Evolutionary conservation across 2,113 vertebrate genomes (phyloP).

Genomic region (Myotis brandtii): DNA sequence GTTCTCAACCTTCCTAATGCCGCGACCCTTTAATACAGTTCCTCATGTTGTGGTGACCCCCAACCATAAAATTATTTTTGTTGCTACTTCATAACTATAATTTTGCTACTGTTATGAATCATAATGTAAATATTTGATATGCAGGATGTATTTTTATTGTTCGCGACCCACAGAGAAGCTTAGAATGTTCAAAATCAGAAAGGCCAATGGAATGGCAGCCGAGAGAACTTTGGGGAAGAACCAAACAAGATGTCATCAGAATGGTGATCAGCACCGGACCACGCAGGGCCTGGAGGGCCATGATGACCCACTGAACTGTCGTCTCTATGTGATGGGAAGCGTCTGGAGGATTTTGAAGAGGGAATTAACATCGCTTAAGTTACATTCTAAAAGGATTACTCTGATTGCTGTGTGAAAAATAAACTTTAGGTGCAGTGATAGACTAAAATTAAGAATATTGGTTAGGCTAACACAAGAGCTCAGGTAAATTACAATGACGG

Average conservation of each 20-base stretch:
- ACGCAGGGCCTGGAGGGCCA: background rate
- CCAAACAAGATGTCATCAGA: background rate
- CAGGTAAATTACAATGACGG: background rate
- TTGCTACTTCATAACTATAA: too few relatives aligned
- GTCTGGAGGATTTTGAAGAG: background rate
- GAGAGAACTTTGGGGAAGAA: conserved; percentile 40
- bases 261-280: background rate
- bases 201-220: background rate
- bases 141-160: too few relatives aligned
- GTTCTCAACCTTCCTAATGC: too few relatives aligned
- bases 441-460: background rate
- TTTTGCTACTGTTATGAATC: too few relatives aligned
- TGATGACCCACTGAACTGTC: accelerated
- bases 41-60: too few relatives aligned
- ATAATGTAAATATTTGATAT: too few relatives aligned
- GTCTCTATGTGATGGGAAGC: background rate
- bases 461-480: background rate
- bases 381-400: background rate
- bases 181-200: background rate
- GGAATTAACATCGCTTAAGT: background rate
- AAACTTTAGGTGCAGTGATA: background rate
- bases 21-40: too few relatives aligned
- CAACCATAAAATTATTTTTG: too few relatives aligned
- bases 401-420: background rate
- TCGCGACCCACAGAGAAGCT: background rate